Percentiles rank a stretch among this genome's conserved stretches.
Evolutionary conservation across 1,140 invertebrate genomes (phyloP).

Genomic region (Drosophila carrolli): DNA sequence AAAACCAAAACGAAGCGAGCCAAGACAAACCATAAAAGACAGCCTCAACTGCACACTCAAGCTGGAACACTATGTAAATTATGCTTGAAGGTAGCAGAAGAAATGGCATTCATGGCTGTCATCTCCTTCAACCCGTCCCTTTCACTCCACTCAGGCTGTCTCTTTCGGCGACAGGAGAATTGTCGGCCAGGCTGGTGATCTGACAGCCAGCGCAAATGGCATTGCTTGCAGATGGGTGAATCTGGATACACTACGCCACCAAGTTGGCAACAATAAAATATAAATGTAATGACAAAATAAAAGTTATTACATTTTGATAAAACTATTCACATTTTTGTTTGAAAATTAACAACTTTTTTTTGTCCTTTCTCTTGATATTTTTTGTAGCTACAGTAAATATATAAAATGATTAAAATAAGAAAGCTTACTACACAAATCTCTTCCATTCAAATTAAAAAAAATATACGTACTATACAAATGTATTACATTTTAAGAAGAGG

Average conservation of each 20-base stretch:
- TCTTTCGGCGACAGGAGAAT: conserved; percentile 37
- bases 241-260: conserved; percentile 5
- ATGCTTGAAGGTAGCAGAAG: conserved; percentile 61
- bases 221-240: conserved; percentile 53
- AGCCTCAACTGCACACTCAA: conserved; percentile 48
- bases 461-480: too few relatives aligned
- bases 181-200: conserved; percentile 58
- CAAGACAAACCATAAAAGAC: conserved; percentile 50
- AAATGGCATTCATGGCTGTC: conserved; percentile 70
- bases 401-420: too few relatives aligned
- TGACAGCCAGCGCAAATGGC: conserved; percentile 71
- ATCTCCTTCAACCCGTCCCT: conserved; percentile 30
- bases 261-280: neutral
- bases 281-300: too few relatives aligned
- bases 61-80: conserved; percentile 67
- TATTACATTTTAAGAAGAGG: too few relatives aligned
- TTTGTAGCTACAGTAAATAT: too few relatives aligned
- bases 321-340: too few relatives aligned
- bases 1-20: conserved; percentile 12
- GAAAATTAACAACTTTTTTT: too few relatives aligned
- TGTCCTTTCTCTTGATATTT: too few relatives aligned
- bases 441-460: too few relatives aligned
- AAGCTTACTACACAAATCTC: too few relatives aligned
- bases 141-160: conserved; percentile 22
- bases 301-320: too few relatives aligned